phyloP scores from a whole-genome alignment of 2,797 vertebrate species.

The Fistularia commersonii region DNA sequence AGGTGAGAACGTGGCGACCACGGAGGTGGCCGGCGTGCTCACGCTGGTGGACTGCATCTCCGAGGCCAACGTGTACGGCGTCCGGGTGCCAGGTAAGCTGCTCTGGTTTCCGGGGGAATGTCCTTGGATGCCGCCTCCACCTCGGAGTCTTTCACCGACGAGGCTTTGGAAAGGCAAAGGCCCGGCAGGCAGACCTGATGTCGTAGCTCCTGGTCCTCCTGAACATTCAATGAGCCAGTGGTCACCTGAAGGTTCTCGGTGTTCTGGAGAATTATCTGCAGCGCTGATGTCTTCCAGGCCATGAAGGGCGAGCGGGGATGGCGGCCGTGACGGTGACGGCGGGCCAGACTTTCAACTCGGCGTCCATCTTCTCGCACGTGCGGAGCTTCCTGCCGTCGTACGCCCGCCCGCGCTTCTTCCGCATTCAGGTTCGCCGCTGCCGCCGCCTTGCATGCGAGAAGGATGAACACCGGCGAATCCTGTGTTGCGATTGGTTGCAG shows the following conservation, averaged over 20 bases:
- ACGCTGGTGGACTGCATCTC: conserved; percentile 69
- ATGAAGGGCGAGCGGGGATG: conserved; percentile 84
- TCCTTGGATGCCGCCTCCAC: no score
- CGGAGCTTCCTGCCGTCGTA: conserved; percentile 74
- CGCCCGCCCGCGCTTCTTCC: conserved; percentile 79
- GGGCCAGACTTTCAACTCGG: conserved; percentile 69
- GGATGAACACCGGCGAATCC: no score
- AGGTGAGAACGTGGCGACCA: conserved; percentile 88
- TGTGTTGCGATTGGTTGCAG: conserved; percentile 44
- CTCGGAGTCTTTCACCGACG: no score
- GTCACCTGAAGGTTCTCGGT: no score
- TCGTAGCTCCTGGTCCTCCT: no score
- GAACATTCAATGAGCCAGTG: no score
- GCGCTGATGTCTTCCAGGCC: conserved; percentile 59
- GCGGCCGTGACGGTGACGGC: conserved; percentile 73
- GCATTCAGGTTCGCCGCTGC: conserved; percentile 75
- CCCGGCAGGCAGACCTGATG: no score
- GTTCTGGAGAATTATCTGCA: no score
- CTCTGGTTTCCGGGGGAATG: no score
- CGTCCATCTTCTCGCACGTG: conserved; percentile 64
- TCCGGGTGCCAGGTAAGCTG: conserved; percentile 78
- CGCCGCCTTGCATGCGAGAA: not conserved
- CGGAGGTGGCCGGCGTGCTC: conserved; percentile 79
- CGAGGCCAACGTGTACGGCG: conserved; percentile 84
- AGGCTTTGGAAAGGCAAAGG: no score